Evolutionary conservation across 2,113 vertebrate genomes (phyloP).

Genomic region (Syngnathus floridae): DNA sequence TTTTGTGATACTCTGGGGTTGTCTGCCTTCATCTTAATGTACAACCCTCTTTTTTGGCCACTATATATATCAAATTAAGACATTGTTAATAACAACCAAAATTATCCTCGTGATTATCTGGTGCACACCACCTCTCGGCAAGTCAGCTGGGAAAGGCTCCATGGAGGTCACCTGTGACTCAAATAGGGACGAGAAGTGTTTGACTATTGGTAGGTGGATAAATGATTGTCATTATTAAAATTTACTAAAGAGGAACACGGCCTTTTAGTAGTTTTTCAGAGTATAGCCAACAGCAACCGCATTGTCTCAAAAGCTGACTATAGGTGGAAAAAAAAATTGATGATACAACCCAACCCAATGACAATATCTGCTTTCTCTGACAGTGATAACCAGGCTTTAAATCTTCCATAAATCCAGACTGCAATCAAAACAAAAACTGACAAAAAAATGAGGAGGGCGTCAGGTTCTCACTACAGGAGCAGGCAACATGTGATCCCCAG

Average conservation of each 20-base stretch:
- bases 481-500: constrained; percentile 61
- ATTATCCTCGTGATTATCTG: not conserved
- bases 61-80: not conserved
- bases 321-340: constrained; percentile 15
- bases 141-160: not conserved
- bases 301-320: constrained; percentile 22
- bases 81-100: not conserved
- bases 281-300: constrained; percentile 10
- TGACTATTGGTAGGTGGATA: not conserved
- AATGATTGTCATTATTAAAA: not conserved
- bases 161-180: not conserved
- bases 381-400: constrained; percentile 47
- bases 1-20: not conserved
- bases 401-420: constrained; percentile 59
- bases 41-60: not conserved
- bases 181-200: not conserved
- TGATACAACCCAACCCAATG: constrained; percentile 37
- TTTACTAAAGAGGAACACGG: not conserved
- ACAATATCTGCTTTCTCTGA: constrained; percentile 51
- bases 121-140: too few species aligned
- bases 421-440: constrained; percentile 60
- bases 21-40: constrained; percentile 6
- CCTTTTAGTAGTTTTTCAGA: constrained; percentile 8
- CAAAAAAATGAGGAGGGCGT: constrained; percentile 36
- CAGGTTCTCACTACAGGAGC: constrained; percentile 55